A percentile compares a stretch with the other conserved stretches of the same genome.
Conservation (phyloP, 2,113 vertebrate genomes). For the Sus scrofa region T2T-Sscrofa CM000826.6:34619001-34619500, state of each 20-base stretch:
- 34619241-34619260: neutral
- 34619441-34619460: neutral
- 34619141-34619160: neutral
- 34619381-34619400: neutral
- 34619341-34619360: neutral
- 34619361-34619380: neutral
- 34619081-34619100: neutral
- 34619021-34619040: neutral
- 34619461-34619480: neutral
- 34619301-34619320: neutral
- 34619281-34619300: neutral
- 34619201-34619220: neutral
- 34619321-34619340: neutral
- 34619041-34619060: neutral
- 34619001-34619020: neutral
- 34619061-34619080: neutral
- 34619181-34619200: neutral
- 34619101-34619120: neutral
- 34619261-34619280: neutral
- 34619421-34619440: neutral
- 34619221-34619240: neutral
- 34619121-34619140: neutral
- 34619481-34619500: too few species aligned
- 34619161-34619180: neutral
- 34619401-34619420: neutral